phyloP scores from a whole-genome alignment of 2,113 vertebrate species.

The Hemiscyllium ocellatum region DNA sequence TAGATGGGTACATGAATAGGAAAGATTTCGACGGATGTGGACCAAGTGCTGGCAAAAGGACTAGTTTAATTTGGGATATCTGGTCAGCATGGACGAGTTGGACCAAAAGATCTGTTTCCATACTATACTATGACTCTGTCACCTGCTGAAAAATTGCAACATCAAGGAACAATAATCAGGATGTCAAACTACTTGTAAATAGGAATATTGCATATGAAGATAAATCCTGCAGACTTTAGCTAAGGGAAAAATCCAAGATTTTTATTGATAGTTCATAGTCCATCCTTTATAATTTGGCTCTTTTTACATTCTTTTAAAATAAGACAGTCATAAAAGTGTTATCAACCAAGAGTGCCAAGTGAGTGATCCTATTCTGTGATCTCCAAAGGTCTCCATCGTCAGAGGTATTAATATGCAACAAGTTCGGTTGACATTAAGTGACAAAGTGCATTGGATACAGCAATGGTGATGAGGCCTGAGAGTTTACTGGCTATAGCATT shows the following conservation, averaged over 20 bases:
- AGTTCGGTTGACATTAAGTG: neutral
- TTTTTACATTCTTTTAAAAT: neutral
- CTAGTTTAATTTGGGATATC: no score
- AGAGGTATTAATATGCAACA: neutral
- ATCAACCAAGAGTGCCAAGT: neutral
- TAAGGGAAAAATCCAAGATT: neutral
- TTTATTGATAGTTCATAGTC: neutral
- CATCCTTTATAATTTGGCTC: neutral
- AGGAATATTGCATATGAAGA: neutral
- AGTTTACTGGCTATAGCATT: no score
- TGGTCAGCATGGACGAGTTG: no score
- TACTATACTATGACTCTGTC: no score
- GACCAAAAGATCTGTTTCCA: no score
- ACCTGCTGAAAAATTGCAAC: neutral
- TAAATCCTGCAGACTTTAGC: neutral
- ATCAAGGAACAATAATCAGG: neutral
- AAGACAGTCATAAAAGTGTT: neutral
- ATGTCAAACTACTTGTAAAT: neutral
- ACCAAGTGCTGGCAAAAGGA: no score
- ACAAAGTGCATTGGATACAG: neutral
- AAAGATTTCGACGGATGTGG: no score
- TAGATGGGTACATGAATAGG: no score
- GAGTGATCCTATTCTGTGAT: neutral
- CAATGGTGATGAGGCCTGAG: neutral
- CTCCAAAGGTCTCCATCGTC: neutral